A percentile compares a stretch with the other conserved stretches of the same genome.
These are phyloP conservation scores for Kradibia gibbosae DNA, from an alignment of 1,140 invertebrate species.

Conservation along the genomic window DNA sequence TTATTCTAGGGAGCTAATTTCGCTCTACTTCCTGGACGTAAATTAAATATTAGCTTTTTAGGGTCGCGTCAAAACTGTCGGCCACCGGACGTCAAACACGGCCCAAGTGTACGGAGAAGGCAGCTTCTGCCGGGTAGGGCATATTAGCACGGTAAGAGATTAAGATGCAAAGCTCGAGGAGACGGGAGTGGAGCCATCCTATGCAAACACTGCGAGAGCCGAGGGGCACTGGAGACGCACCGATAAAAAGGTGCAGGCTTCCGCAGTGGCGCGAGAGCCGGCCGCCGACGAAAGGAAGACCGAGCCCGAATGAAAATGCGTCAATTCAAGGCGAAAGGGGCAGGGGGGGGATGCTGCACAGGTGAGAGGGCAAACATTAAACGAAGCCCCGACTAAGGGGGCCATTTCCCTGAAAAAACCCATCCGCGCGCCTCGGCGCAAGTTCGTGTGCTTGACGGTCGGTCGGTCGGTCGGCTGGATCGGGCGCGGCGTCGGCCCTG, in stretches of 20 bases:
- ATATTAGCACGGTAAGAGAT: neutral
- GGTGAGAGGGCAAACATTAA: neutral
- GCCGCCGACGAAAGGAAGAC: neutral
- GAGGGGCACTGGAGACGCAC: neutral
- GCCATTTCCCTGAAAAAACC: too few relatives aligned
- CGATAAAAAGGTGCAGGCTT: neutral
- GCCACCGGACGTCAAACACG: neutral
- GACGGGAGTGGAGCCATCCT: neutral
- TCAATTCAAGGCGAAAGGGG: neutral
- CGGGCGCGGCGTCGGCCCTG: too few relatives aligned
- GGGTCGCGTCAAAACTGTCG: too few relatives aligned
- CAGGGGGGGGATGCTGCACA: neutral
- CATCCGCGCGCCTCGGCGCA: too few relatives aligned
- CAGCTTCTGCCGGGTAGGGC: too few relatives aligned
- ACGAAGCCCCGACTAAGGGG: too few relatives aligned
- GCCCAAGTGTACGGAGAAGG: conserved; percentile 5
- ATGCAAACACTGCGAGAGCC: neutral
- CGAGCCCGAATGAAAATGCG: neutral
- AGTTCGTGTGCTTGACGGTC: too few relatives aligned
- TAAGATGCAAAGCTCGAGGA: neutral
- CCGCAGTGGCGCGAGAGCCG: neutral
- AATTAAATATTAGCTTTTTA: too few relatives aligned
- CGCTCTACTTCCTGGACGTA: too few relatives aligned
- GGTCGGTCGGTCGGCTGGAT: too few relatives aligned
- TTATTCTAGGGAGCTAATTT: too few relatives aligned